Conservation (phyloP, 1,140 invertebrate genomes). For the Trichonephila inaurata region DNA sequence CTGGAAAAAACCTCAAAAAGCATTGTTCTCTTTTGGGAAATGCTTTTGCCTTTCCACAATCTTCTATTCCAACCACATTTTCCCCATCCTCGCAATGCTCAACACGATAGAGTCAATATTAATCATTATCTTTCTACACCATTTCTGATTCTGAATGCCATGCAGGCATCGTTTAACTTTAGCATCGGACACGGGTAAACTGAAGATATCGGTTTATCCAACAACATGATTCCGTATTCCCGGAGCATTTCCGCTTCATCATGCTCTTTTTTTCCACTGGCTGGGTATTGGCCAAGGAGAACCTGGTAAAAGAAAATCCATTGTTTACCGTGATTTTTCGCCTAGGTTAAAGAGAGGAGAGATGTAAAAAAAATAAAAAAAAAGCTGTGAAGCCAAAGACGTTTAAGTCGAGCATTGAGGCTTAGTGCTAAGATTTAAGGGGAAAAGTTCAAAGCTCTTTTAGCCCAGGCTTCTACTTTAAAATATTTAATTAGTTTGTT, state of each 20-base stretch:
- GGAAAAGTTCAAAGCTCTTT: too few species aligned
- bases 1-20: background rate
- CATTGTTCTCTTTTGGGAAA: background rate
- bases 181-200: slow-evolving; percentile 25
- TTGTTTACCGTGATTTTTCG: slow-evolving; percentile 22
- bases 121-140: slow-evolving; percentile 41
- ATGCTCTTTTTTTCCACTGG: background rate
- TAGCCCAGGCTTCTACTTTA: too few species aligned
- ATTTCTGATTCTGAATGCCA: slow-evolving; percentile 50
- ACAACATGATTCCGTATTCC: slow-evolving; percentile 42
- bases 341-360: background rate
- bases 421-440: background rate
- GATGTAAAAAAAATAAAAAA: background rate
- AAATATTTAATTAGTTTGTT: too few species aligned
- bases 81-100: slow-evolving; percentile 4
- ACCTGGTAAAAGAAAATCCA: background rate
- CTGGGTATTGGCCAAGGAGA: slow-evolving; percentile 14
- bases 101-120: slow-evolving; percentile 52
- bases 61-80: slow-evolving; percentile 4
- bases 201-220: slow-evolving; percentile 41
- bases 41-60: background rate
- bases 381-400: background rate
- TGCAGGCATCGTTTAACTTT: slow-evolving; percentile 40
- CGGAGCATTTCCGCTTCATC: slow-evolving; percentile 32
- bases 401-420: background rate